Conservation (phyloP, 2,888 invertebrate species). For the Meliscaeva auricollis region DNA sequence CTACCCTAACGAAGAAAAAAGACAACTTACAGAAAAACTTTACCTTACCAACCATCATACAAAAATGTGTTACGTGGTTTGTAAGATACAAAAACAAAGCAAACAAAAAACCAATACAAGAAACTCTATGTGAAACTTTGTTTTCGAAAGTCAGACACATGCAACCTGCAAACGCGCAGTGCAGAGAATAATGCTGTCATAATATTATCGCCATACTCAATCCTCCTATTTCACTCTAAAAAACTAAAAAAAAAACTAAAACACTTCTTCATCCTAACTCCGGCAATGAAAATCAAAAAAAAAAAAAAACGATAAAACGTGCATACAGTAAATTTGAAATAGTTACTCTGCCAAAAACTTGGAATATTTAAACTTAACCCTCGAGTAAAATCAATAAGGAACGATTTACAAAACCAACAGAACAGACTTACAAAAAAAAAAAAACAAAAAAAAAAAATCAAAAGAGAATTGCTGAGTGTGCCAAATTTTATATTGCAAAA, state of each 20-base stretch:
- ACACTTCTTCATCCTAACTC: not conserved
- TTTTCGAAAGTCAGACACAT: conserved; percentile 30
- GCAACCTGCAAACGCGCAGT: conserved; percentile 60
- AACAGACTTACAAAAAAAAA: not conserved
- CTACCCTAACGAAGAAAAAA: not conserved
- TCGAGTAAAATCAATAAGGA: conserved; percentile 66
- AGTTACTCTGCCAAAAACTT: conserved; percentile 20
- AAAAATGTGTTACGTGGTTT: conserved; percentile 65
- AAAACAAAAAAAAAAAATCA: not conserved
- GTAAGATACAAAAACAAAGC: not conserved
- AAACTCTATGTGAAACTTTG: conserved; percentile 32
- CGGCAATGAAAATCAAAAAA: not conserved
- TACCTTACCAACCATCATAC: conserved; percentile 16
- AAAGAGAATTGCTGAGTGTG: conserved; percentile 58
- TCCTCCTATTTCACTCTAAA: not conserved
- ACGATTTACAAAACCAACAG: conserved; percentile 14
- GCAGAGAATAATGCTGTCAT: conserved; percentile 69
- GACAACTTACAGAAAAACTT: conserved; percentile 36
- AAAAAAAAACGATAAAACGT: conserved; percentile 27
- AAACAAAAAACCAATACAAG: not conserved
- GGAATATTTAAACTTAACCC: conserved; percentile 54
- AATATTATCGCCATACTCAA: conserved; percentile 20
- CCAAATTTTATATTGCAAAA: conserved; percentile 71
- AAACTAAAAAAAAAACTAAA: not conserved
- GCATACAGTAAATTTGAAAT: conserved; percentile 32